Conservation (phyloP, 2,888 invertebrate genomes). For the Ormyrus rosae region DNA sequence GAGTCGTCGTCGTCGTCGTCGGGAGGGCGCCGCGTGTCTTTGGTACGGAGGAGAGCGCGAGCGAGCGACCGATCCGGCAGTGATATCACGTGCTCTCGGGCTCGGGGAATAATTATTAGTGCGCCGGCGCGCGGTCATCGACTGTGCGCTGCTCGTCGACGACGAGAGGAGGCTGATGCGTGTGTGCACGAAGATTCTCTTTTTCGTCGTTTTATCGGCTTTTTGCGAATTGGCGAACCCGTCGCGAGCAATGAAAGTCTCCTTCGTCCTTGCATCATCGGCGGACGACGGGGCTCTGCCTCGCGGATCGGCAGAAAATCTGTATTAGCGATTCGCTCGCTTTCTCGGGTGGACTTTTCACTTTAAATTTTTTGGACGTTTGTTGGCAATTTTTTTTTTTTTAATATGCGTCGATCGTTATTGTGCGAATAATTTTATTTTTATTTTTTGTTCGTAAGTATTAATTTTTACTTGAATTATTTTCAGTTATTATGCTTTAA, state of each 20-base stretch:
- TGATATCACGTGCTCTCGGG: slow-evolving; percentile 51
- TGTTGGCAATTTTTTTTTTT: too few relatives aligned
- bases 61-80: slow-evolving; percentile 36
- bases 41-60: slow-evolving; percentile 10
- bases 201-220: too few relatives aligned
- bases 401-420: too few relatives aligned
- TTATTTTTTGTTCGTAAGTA: too few relatives aligned
- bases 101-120: slow-evolving; percentile 49
- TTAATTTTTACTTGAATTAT: too few relatives aligned
- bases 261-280: slow-evolving; percentile 4
- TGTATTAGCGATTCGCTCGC: neutral
- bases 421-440: too few relatives aligned
- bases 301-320: neutral
- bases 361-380: neutral
- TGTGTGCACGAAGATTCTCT: neutral
- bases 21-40: slow-evolving; percentile 10
- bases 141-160: slow-evolving; percentile 36
- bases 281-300: neutral
- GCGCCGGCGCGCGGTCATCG: slow-evolving; percentile 46
- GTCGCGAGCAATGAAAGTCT: neutral
- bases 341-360: neutral
- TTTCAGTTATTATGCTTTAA: too few relatives aligned
- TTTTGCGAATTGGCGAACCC: neutral
- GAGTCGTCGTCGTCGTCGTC: neutral
- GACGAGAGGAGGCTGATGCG: neutral